These are phyloP conservation scores for Pachymerium ferrugineum DNA, from an alignment of 2,888 invertebrate species.

Conservation along the genomic window DNA sequence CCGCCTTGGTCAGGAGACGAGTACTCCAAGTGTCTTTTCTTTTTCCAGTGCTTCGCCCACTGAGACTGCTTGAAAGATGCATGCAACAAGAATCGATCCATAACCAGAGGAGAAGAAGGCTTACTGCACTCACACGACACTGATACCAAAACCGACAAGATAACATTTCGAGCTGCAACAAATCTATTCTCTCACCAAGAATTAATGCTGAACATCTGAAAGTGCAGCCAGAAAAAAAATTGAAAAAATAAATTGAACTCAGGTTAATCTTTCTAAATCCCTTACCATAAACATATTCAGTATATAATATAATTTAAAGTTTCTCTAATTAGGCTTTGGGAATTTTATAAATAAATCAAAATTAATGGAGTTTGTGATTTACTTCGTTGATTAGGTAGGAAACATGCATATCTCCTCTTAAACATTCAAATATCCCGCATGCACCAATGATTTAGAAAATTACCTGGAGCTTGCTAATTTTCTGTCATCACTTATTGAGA, in stretches of 20 bases:
- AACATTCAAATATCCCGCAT: not conserved
- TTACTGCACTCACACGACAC: conserved; percentile 10
- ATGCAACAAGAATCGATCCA: conserved; percentile 15
- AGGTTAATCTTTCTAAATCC: not conserved
- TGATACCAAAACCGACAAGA: conserved; percentile 5
- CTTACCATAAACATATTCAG: not conserved
- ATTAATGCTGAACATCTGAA: conserved; percentile 12
- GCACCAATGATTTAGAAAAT: not conserved
- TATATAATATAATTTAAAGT: too few species aligned
- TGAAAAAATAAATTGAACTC: not conserved
- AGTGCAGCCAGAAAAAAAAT: not conserved
- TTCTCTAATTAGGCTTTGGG: too few species aligned
- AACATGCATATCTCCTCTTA: too few species aligned
- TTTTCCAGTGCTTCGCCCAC: not conserved
- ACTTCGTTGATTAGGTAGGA: too few species aligned
- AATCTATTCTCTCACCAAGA: conserved; percentile 1
- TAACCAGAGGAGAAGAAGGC: not conserved
- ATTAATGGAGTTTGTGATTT: too few species aligned
- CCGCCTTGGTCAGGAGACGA: not conserved
- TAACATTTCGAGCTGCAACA: not conserved
- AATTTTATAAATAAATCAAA: too few species aligned
- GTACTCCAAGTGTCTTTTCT: not conserved
- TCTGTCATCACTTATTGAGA: not conserved
- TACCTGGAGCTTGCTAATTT: not conserved
- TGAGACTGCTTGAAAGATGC: conserved; percentile 15